Percentiles rank a stretch among this genome's conserved stretches.
These are phyloP conservation scores for Motacilla alba DNA, from an alignment of 2,113 vertebrate genomes.

Conservation along the genomic window DNA sequence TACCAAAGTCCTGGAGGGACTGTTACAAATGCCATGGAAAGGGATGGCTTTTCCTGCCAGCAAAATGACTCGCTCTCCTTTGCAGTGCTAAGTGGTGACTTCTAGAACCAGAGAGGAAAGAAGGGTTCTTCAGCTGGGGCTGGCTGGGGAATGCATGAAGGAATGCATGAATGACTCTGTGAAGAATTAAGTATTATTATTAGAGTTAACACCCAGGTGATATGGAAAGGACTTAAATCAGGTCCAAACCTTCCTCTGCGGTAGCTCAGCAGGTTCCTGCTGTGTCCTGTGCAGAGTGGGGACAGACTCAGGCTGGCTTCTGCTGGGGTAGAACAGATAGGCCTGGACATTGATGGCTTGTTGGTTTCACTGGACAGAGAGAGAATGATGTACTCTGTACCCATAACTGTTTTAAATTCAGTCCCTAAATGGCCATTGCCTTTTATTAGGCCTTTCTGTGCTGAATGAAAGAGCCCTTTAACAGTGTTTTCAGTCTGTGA, in stretches of 20 bases:
- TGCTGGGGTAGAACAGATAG: not conserved
- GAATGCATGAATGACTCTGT: not conserved
- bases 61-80: not conserved
- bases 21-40: not conserved
- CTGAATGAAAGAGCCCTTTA: slow-evolving; percentile 13
- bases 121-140: not conserved
- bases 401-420: not conserved
- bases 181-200: not conserved
- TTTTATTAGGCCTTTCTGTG: slow-evolving; percentile 17
- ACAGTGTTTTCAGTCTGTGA: not conserved
- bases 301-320: not conserved
- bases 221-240: not conserved
- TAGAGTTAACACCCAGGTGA: not conserved
- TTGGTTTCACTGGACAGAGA: not conserved
- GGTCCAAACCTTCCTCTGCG: not conserved
- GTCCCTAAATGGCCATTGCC: not conserved
- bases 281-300: not conserved
- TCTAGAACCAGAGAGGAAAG: not conserved
- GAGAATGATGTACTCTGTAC: not conserved
- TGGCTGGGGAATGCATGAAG: not conserved
- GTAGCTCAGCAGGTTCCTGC: not conserved
- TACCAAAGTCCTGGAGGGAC: not conserved
- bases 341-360: not conserved
- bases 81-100: not conserved
- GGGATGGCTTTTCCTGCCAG: not conserved